These are phyloP conservation scores for Ibidorhyncha struthersii DNA, from an alignment of 2,113 vertebrate genomes.

Conservation along the genomic window DNA sequence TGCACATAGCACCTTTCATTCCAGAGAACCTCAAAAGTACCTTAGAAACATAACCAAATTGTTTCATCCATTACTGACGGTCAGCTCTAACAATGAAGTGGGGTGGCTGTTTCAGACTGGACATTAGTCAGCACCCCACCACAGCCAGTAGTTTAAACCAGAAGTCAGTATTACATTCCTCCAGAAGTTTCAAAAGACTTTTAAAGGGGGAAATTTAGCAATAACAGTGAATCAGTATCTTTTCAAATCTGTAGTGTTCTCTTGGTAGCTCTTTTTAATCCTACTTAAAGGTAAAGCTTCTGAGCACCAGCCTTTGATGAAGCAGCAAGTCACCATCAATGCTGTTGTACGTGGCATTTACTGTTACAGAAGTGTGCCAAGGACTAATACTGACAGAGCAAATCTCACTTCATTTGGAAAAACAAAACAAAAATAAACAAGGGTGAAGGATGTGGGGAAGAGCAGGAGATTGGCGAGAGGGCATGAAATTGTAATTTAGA, in stretches of 20 bases:
- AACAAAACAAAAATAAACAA: not conserved
- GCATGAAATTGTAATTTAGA: not conserved
- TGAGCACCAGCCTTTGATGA: not conserved
- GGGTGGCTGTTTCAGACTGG: not conserved
- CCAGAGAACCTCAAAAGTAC: not conserved
- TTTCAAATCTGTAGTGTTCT: not conserved
- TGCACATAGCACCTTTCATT: not conserved
- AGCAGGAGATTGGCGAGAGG: not conserved
- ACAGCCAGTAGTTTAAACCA: not conserved
- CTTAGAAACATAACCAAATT: not conserved
- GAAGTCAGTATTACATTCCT: not conserved
- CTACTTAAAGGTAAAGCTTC: not conserved
- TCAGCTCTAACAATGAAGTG: not conserved
- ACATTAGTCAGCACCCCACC: not conserved
- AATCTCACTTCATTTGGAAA: not conserved
- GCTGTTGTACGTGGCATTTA: not conserved
- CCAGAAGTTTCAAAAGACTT: not conserved
- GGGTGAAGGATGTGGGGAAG: not conserved
- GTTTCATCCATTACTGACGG: not conserved
- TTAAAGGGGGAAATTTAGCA: constrained; percentile 9
- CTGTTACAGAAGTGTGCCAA: not conserved
- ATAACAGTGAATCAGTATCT: not conserved
- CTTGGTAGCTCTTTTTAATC: not conserved
- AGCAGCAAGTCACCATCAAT: not conserved
- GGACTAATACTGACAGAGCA: not conserved